Conservation (phyloP, 2,113 vertebrate species). For the Lota lota region DNA sequence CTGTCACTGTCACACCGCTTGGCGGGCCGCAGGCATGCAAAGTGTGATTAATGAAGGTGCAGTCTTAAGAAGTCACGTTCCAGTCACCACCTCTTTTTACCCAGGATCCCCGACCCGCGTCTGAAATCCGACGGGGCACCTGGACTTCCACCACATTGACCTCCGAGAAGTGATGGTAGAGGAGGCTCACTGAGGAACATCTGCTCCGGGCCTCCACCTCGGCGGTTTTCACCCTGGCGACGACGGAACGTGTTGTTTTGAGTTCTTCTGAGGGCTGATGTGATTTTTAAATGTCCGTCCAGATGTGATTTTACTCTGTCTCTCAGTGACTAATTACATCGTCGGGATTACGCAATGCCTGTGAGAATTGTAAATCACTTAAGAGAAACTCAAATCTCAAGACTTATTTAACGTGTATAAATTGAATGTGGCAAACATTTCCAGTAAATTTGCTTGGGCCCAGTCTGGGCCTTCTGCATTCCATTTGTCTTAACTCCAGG, state of each 20-base stretch:
- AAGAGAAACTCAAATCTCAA: too few species aligned
- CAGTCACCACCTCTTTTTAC: conserved; percentile 50
- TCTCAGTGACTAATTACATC: too few species aligned
- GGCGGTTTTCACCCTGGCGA: too few species aligned
- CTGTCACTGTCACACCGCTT: conserved; percentile 69
- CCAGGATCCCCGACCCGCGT: conserved; percentile 37
- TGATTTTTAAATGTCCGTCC: too few species aligned
- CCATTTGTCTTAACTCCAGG: conserved; percentile 54
- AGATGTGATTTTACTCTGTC: too few species aligned
- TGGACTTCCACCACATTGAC: conserved; percentile 50
- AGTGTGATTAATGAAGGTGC: conserved; percentile 78
- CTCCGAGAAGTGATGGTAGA: conserved; percentile 34
- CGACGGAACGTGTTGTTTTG: too few species aligned
- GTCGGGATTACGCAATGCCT: too few species aligned
- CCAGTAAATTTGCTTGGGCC: conserved; percentile 15
- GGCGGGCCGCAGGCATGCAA: conserved; percentile 58
- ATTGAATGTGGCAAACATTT: too few species aligned
- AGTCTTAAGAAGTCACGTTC: conserved; percentile 61
- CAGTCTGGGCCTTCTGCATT: conserved; percentile 42
- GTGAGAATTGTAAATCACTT: too few species aligned
- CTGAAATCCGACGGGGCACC: conserved; percentile 29
- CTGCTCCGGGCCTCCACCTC: conserved; percentile 4
- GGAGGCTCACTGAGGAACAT: conserved; percentile 56
- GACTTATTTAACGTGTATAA: too few species aligned
- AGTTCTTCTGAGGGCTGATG: too few species aligned